Evolutionary conservation across 2,797 vertebrate species (phyloP), one percentile per base, ranked within the genome.

Genomic region (Pogonophryne albipinna): DNA sequence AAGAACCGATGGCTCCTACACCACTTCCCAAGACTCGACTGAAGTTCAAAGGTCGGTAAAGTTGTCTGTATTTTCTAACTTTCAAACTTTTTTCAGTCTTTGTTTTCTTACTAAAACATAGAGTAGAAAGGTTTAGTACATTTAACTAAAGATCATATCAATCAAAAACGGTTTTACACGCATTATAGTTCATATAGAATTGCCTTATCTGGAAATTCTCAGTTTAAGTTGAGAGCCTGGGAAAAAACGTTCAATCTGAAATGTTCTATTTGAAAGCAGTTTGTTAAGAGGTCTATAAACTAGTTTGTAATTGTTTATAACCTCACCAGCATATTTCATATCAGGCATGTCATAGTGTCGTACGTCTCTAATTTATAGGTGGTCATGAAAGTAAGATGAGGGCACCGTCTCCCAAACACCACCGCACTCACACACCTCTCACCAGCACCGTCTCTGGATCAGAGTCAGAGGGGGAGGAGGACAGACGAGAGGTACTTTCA

Each of bases 401-500:
- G 91, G 96, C 96, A 0, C 96, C 97, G 0, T 99, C 98, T 7
- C 95, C 97, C 1, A 98, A 98, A 51, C 97, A 97, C 65, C 95
- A 95, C 45, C 95, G 96, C 0, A 93, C 96, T 59, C 94, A 97
- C n/a, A 98, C 97, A 17, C 94, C 96, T 10, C 94, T 97, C 60
- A 92, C 95, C 0, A 94, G 94, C 51, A 95, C 96, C 2, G 94
- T 97, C 38, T 99, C 98, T 1, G 96, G 96, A 66, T 99, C 97
- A 0, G 98, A 99, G 76, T 99, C 98, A 0, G 98, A 99, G 49
- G 97, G 97, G 0, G 98, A 97, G 2, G 96, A 98, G 59, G 95
- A 96, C 17, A 95, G 95, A 77, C 95, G 92, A 80, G 97, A 99
- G 96, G 98, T 99, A 79, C 9, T 46, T 49, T 20, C 3, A 2